A percentile compares a stretch with the other conserved stretches of the same genome.
Conservation (phyloP, 2,888 invertebrate species). For the Drosophila imparisetae region DNA sequence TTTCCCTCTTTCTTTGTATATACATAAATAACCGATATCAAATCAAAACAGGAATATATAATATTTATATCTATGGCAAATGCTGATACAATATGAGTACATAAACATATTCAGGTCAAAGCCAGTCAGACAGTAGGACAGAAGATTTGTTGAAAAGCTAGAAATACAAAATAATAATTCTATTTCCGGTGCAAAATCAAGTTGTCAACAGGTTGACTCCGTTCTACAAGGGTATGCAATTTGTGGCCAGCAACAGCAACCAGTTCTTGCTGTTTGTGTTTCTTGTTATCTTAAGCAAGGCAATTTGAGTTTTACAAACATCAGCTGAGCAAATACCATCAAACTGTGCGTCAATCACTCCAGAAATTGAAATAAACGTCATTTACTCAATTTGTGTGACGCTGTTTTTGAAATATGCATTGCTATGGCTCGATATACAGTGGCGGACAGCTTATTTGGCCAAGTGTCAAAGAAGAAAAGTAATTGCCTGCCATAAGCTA, state of each 20-base stretch:
- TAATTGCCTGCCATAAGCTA: no score
- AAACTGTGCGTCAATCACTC: conserved; percentile 35
- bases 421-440: conserved; percentile 1
- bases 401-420: conserved; percentile 44
- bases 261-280: neutral
- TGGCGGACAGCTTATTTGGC: no score
- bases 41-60: neutral
- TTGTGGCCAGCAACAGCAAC: neutral
- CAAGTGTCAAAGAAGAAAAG: no score
- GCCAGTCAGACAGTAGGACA: neutral
- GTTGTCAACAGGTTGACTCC: neutral
- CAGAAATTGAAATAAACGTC: conserved; percentile 37
- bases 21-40: neutral
- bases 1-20: neutral
- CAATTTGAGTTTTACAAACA: conserved; percentile 8
- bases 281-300: conserved; percentile 31
- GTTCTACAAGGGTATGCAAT: neutral
- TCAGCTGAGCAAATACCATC: conserved; percentile 27
- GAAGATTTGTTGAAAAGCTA: neutral
- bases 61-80: neutral
- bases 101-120: neutral
- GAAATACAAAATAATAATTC: neutral
- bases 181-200: neutral
- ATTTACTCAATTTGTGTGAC: conserved; percentile 3
- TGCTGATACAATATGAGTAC: neutral